Percentiles rank a stretch among this genome's conserved stretches.
Conservation (phyloP, 2,797 vertebrate species). For the Sorex maritimensis region DNA sequence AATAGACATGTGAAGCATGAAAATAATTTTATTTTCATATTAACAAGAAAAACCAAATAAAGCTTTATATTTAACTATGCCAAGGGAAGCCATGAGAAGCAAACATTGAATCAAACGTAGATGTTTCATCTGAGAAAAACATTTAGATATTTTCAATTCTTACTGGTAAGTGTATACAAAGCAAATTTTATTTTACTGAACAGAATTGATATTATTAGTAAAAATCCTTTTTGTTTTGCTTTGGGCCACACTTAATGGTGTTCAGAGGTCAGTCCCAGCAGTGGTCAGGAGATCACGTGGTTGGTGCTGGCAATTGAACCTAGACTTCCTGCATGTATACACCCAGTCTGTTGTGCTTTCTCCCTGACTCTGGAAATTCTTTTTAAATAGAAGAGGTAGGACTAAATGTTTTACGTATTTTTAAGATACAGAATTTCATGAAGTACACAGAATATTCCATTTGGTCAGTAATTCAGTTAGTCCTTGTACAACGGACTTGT, state of each 20-base stretch:
- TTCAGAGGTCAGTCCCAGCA: no score
- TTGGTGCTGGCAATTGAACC: no score
- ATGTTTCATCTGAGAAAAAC: slow-evolving; percentile 46
- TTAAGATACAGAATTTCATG: neutral
- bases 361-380: neutral
- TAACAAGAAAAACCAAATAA: slow-evolving; percentile 5
- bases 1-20: slow-evolving; percentile 25
- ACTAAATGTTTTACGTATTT: neutral
- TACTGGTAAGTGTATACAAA: neutral
- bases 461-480: slow-evolving; percentile 35
- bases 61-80: slow-evolving; percentile 41
- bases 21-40: slow-evolving; percentile 60
- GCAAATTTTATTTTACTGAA: slow-evolving; percentile 42
- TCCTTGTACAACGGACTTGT: slow-evolving; percentile 18
- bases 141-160: neutral
- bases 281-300: no score
- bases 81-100: slow-evolving; percentile 34
- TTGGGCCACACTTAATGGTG: no score
- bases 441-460: rapidly evolving
- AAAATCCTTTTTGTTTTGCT: neutral
- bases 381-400: neutral
- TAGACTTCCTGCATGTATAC: no score
- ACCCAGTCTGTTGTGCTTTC: no score
- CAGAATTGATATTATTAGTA: slow-evolving; percentile 44
- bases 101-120: neutral